Evolutionary conservation across 1,140 invertebrate species (phyloP).

Genomic region (Acromyrmex echinatior): DNA sequence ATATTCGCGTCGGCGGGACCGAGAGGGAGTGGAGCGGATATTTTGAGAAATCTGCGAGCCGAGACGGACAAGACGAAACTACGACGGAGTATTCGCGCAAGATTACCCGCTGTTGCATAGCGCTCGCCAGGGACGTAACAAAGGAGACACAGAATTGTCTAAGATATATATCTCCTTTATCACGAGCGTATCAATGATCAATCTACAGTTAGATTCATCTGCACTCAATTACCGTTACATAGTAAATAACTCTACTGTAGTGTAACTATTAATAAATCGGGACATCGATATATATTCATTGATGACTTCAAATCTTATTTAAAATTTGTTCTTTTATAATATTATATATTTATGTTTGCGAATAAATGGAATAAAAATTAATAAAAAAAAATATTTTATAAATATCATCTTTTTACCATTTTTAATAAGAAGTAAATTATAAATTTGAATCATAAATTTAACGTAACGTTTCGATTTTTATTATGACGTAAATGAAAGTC

Average conservation of each 20-base stretch:
- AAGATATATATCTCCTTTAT: not conserved
- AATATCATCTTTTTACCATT: too few relatives aligned
- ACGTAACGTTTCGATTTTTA: not conserved
- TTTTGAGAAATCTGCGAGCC: constrained; percentile 50
- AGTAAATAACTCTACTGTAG: not conserved
- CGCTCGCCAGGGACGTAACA: not conserved
- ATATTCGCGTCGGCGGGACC: constrained; percentile 13
- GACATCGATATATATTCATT: not conserved
- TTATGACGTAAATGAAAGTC: not conserved
- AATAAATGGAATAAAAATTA: not conserved
- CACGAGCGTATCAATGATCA: not conserved
- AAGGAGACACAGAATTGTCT: not conserved
- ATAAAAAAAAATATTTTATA: not conserved
- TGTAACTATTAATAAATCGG: not conserved
- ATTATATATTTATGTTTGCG: too few relatives aligned
- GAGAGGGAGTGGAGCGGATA: constrained; percentile 39
- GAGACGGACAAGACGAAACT: constrained; percentile 25
- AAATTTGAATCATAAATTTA: not conserved
- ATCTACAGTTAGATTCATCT: not conserved
- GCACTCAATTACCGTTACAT: not conserved
- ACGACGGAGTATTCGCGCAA: constrained; percentile 16
- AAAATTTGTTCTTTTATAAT: too few relatives aligned
- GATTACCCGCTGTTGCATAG: constrained; percentile 20
- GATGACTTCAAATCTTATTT: too few relatives aligned
- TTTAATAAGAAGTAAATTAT: not conserved